phyloP scores from a whole-genome alignment of 2,113 vertebrate genomes.

The Propithecus coquereli region DNA sequence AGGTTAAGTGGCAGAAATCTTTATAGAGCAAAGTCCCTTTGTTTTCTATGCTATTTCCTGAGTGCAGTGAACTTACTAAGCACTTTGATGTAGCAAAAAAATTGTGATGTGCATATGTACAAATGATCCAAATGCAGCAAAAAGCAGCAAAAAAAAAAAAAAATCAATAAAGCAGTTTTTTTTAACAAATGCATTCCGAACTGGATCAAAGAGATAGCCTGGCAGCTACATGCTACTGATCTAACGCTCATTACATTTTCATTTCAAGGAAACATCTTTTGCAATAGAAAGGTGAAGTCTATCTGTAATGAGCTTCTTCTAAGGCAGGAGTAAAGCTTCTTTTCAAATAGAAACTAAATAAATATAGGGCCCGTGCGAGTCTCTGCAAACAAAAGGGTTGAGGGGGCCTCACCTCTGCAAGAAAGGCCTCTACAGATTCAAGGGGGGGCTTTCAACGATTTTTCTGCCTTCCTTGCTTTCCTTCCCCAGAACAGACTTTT shows the following conservation, averaged over 20 bases:
- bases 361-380: conserved; percentile 58
- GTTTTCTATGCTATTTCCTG: conserved; percentile 58
- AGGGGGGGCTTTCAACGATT: neutral
- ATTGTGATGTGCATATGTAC: conserved; percentile 65
- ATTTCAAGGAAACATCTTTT: conserved; percentile 78
- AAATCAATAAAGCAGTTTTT: conserved; percentile 81
- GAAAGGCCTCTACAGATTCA: neutral
- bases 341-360: conserved; percentile 66
- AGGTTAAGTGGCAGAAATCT: conserved; percentile 63
- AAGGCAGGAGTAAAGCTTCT: conserved; percentile 64
- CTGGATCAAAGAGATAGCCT: conserved; percentile 80
- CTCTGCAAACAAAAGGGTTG: conserved; percentile 41
- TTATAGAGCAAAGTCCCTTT: neutral
- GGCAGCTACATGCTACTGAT: conserved; percentile 73
- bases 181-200: conserved; percentile 80
- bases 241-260: conserved; percentile 75
- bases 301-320: conserved; percentile 76
- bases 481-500: neutral
- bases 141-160: conserved; percentile 73
- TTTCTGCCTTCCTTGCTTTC: neutral
- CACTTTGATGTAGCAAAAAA: conserved; percentile 79
- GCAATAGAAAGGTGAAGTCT: conserved; percentile 74
- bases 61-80: conserved; percentile 68
- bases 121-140: conserved; percentile 73
- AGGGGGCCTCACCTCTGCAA: neutral